Percentiles rank a stretch among this genome's conserved stretches.
Conservation (phyloP, 1,140 invertebrate species). For the Drosophila dunni region DNA sequence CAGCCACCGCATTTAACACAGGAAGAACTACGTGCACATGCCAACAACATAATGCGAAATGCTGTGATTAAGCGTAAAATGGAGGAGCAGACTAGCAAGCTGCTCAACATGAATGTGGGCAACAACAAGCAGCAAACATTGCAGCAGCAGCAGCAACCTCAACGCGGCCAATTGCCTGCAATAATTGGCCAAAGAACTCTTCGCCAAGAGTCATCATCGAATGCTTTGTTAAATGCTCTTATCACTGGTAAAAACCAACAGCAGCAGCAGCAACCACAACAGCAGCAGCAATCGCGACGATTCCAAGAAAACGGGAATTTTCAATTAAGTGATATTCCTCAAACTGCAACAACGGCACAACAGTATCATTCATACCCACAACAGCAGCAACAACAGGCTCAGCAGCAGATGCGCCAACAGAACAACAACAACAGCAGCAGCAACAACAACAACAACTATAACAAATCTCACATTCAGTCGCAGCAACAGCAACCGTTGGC, state of each 20-base stretch:
- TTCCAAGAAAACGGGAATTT: conserved; percentile 53
- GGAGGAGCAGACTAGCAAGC: conserved; percentile 71
- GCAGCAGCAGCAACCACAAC: conserved; percentile 35
- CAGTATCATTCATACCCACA: conserved; percentile 22
- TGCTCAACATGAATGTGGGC: conserved; percentile 47
- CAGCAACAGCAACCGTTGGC: conserved; percentile 36
- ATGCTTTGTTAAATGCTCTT: conserved; percentile 64
- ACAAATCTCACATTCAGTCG: conserved; percentile 40
- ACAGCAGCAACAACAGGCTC: conserved; percentile 29
- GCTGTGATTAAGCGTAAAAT: conserved; percentile 81
- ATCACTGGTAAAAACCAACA: conserved; percentile 53
- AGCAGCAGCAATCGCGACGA: conserved; percentile 22
- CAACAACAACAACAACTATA: conserved; percentile 43
- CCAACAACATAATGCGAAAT: conserved; percentile 81
- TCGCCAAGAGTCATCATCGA: conserved; percentile 51
- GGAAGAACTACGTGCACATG: conserved; percentile 77
- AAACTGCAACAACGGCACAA: conserved; percentile 28
- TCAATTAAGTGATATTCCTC: conserved; percentile 45
- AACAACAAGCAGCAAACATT: conserved; percentile 37
- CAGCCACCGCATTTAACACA: conserved; percentile 64
- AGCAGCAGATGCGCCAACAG: conserved; percentile 23
- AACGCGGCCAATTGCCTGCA: conserved; percentile 37
- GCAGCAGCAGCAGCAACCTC: conserved; percentile 31
- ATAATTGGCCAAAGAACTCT: conserved; percentile 7
- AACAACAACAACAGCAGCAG: conserved; percentile 36